Conservation (phyloP, 2,797 vertebrate species). For the Tragelaphus oryx region DNA sequence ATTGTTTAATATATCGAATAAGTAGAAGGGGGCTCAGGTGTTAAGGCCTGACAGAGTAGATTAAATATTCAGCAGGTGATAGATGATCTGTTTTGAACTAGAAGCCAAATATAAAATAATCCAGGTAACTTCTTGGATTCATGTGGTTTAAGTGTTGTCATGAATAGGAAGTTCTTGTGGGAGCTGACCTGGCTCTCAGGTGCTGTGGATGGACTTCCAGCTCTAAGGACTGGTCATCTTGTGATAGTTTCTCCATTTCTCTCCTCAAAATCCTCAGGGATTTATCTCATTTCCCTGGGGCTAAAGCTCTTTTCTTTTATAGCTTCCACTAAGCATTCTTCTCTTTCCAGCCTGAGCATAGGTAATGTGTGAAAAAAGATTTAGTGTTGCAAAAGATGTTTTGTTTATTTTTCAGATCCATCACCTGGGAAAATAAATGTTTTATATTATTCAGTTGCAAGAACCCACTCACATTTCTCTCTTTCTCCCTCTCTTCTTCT, state of each 20-base stretch:
- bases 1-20: neutral
- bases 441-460: neutral
- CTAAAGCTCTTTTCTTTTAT: neutral
- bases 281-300: neutral
- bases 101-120: neutral
- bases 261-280: neutral
- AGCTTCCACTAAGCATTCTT: neutral
- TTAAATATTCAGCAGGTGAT: neutral
- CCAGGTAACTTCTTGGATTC: too few relatives aligned
- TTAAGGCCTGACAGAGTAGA: neutral
- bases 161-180: neutral
- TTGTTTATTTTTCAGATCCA: neutral
- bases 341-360: neutral
- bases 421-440: neutral
- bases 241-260: neutral
- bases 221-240: too few relatives aligned
- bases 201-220: neutral
- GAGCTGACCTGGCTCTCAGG: too few relatives aligned
- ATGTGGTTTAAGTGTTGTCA: neutral
- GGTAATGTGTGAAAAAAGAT: fast-evolving
- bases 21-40: neutral
- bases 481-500: too few relatives aligned
- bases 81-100: neutral
- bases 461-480: neutral
- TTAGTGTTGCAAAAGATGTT: neutral